phyloP scores from a whole-genome alignment of 2,888 invertebrate species.

The Eledone cirrhosa region DNA sequence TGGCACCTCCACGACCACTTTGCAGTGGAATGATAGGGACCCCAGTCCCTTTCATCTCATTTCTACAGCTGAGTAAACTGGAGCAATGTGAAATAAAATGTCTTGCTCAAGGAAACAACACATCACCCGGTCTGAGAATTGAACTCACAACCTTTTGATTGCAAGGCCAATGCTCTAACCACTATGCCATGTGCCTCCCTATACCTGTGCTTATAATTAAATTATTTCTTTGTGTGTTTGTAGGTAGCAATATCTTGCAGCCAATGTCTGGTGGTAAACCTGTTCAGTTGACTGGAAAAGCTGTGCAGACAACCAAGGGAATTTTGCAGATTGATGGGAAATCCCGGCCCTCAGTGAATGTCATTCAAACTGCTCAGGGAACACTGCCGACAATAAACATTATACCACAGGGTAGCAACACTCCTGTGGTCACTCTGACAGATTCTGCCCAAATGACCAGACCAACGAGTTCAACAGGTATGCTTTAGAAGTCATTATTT shows the following conservation, averaged over 20 bases:
- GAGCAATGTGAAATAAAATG: no score
- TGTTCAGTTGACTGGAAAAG: conserved; percentile 58
- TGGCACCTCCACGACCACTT: no score
- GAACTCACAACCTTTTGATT: no score
- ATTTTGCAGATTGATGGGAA: conserved; percentile 58
- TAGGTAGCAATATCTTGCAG: conserved; percentile 55
- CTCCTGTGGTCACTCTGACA: conserved; percentile 31
- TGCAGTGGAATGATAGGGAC: no score
- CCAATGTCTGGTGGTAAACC: conserved; percentile 58
- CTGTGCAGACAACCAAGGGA: conserved; percentile 51
- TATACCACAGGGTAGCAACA: conserved; percentile 50
- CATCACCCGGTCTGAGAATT: no score
- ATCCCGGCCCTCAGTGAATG: conserved; percentile 50
- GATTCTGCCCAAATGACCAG: conserved; percentile 5
- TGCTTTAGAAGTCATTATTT: no score
- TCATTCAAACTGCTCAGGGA: conserved; percentile 57
- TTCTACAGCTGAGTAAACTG: no score
- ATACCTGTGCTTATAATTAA: neutral
- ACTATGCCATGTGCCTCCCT: neutral
- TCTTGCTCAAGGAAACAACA: no score
- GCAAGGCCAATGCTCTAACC: no score
- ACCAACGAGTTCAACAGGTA: conserved; percentile 18
- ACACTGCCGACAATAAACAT: conserved; percentile 52
- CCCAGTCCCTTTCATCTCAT: no score
- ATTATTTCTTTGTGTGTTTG: conserved; percentile 14